Percentiles rank a stretch among this genome's conserved stretches.
phyloP scores from a whole-genome alignment of 2,113 vertebrate species.

The Nettapus auritus region DNA sequence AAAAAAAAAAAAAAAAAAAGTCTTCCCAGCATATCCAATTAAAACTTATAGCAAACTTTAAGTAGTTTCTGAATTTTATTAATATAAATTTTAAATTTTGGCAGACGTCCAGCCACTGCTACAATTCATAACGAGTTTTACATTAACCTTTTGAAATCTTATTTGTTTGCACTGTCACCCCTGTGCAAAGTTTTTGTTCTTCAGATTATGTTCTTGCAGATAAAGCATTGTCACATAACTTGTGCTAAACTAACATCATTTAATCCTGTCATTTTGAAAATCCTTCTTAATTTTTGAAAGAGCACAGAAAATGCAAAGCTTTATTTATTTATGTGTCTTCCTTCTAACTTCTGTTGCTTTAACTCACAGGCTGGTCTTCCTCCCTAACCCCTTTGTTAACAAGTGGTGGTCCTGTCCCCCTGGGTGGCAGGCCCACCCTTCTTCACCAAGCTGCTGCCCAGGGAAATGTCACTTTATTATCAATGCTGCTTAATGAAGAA shows the following conservation, averaged over 20 bases:
- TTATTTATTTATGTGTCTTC: conserved; percentile 46
- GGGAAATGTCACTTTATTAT: conserved; percentile 99
- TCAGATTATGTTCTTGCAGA: neutral
- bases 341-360: conserved; percentile 81
- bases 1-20: neutral
- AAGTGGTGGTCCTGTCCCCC: conserved; percentile 97
- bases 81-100: neutral
- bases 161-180: conserved; percentile 27
- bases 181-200: neutral
- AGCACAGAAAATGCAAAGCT: conserved; percentile 21
- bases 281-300: neutral
- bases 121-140: neutral
- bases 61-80: conserved; percentile 4
- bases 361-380: conserved; percentile 97
- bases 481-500: conserved; percentile 99
- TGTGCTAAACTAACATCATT: conserved; percentile 49
- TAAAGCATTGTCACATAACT: conserved; percentile 20
- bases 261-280: conserved; percentile 28
- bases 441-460: conserved; percentile 99
- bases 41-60: neutral
- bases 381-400: conserved; percentile 93
- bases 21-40: neutral
- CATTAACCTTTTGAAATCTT: conserved; percentile 1
- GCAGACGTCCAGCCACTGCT: neutral
- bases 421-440: conserved; percentile 97